phyloP scores from a whole-genome alignment of 2,888 invertebrate species.

The Polia nebulosa region DNA sequence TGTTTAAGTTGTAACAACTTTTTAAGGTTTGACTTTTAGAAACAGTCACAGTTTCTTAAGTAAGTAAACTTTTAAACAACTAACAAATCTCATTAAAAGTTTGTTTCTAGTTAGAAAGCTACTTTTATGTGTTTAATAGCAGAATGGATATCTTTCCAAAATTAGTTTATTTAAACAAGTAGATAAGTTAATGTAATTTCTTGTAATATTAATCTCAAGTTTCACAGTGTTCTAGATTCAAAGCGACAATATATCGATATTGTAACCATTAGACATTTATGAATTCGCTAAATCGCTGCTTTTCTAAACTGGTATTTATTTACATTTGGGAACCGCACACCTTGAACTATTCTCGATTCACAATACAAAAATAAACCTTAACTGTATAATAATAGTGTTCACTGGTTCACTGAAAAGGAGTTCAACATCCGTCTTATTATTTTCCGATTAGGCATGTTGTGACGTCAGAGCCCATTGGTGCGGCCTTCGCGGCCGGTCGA shows the following conservation, averaged over 20 bases:
- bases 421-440: constrained; percentile 65
- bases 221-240: constrained; percentile 2
- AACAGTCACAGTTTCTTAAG: not conserved
- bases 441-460: constrained; percentile 64
- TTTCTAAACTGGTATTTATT: constrained; percentile 39
- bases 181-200: constrained; percentile 1
- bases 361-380: constrained; percentile 54
- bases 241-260: too few relatives aligned
- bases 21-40: not conserved
- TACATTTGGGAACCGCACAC: constrained; percentile 40
- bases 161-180: constrained; percentile 3
- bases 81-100: constrained; percentile 50
- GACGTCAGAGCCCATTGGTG: constrained; percentile 78
- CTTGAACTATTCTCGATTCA: constrained; percentile 28
- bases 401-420: constrained; percentile 55
- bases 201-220: not conserved
- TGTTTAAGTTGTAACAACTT: not conserved
- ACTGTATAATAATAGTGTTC: constrained; percentile 39
- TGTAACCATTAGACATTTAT: constrained; percentile 11
- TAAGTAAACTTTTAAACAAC: constrained; percentile 4
- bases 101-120: constrained; percentile 16
- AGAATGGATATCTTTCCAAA: constrained; percentile 2
- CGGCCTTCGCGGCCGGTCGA: constrained; percentile 85
- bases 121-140: not conserved
- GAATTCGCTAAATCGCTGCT: constrained; percentile 27